Base-by-base conservation (phyloP, 2,113 vertebrate species). In the Saccopteryx leptura region DNA sequence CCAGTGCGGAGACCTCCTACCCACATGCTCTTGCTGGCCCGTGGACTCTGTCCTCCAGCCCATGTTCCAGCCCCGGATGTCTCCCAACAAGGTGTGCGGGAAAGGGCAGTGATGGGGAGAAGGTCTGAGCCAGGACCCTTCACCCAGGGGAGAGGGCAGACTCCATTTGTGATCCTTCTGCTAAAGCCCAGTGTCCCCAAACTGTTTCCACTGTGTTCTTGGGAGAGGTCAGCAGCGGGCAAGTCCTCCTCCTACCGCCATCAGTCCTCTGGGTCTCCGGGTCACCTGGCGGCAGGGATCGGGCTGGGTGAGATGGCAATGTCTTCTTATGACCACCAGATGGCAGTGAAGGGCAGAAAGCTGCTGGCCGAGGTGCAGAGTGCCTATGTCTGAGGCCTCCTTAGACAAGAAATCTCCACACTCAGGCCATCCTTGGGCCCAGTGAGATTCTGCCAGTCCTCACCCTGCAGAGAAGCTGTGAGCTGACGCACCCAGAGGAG, bases 321-420 rank as follows among this genome's bases (percentile, higher is more conserved):
- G 39, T 12, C 54, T 76, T 5, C 1, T 0, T 0, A 0, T 0
- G 80, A n/a, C 48, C 96, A 95, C 54, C 52, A 94, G 96, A 94
- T 84, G 80, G 88, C 95, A 92, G 88, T 48, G 66, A 84, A 90
- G 76, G 87, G 39, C 87, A 97, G 82, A 69, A 33, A 88, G 72
- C 66, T 2, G 69, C 31, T 0, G 0, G n/a, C n/a, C 33, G 48
- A 76, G 13, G 14, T 4, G 9, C 18, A 1, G 0, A 6, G 6
- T 28, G 15, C 21, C 14, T 4, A 13, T 1, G 9, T 3, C 46
- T 5, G 52, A 13, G 10, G 11, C 1, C 31, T 28, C 33, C 50
- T n/a, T 2, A 13, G 39, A 24, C 48, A 26, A n/a, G 26, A 74
- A 23, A 85, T 15, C 1, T 50, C 54, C 12, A 0, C 4, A 7